phyloP scores from a whole-genome alignment of 2,797 vertebrate species.

The Nyctalus aviator region DNA sequence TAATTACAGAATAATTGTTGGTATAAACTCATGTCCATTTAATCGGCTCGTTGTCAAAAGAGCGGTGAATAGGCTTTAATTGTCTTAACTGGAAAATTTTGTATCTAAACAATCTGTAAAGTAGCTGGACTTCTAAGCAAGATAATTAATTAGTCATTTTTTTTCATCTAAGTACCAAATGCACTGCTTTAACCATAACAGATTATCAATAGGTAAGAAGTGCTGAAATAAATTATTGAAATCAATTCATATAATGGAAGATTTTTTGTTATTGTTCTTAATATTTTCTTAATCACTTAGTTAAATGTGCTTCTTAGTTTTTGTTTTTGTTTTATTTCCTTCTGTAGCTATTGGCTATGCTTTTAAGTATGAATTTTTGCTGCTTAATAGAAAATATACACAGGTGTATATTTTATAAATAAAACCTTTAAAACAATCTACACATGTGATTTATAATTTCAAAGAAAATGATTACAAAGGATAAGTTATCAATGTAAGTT shows the following conservation, averaged over 20 bases:
- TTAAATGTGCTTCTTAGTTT: not conserved
- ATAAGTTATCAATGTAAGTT: not conserved
- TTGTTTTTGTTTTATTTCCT: not conserved
- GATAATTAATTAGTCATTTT: not conserved
- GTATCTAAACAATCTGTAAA: not conserved
- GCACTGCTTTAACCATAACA: not conserved
- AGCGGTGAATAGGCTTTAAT: not conserved
- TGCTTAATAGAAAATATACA: not conserved
- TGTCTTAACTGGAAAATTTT: not conserved
- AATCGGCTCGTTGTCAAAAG: not conserved
- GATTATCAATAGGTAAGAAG: not conserved
- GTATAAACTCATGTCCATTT: not conserved
- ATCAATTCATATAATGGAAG: not conserved
- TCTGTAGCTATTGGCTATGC: not conserved
- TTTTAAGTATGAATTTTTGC: not conserved
- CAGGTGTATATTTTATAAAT: not conserved
- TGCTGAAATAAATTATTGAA: not conserved
- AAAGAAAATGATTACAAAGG: not conserved
- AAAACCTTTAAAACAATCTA: not conserved
- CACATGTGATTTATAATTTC: not conserved
- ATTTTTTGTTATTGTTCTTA: not conserved
- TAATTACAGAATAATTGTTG: not conserved
- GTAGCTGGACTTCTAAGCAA: not conserved
- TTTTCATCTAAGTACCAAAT: accelerated
- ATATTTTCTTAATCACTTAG: not conserved